phyloP scores from a whole-genome alignment of 2,113 vertebrate species.

The Plecturocebus donacophilus region DNA sequence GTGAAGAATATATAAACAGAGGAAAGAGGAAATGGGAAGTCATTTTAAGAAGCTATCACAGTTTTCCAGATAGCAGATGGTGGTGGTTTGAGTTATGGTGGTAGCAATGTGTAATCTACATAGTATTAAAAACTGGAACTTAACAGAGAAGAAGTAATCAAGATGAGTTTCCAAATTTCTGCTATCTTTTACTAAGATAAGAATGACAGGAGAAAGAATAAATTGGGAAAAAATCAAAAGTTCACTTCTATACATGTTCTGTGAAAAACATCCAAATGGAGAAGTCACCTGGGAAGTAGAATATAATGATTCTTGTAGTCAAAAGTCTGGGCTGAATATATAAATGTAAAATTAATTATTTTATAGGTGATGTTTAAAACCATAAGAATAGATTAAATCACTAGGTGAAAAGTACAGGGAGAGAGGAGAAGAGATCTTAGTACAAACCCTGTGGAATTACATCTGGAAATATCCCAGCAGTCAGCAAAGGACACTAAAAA shows the following conservation, averaged over 20 bases:
- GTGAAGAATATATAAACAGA: not conserved
- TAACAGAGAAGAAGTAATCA: not conserved
- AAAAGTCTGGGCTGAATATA: not conserved
- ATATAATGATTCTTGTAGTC: not conserved
- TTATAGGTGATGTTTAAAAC: not conserved
- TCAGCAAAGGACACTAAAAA: not conserved
- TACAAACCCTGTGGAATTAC: not conserved
- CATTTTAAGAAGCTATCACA: not conserved
- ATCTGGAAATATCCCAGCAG: not conserved
- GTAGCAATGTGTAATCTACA: not conserved
- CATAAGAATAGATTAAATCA: not conserved
- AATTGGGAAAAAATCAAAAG: not conserved
- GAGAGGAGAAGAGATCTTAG: not conserved
- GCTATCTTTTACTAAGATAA: not conserved
- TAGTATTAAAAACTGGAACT: not conserved
- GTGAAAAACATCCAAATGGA: not conserved
- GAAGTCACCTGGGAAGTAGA: not conserved
- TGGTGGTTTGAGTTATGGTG: not conserved
- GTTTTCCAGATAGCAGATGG: not conserved
- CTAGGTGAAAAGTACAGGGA: not conserved
- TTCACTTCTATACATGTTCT: not conserved
- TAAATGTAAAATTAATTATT: not conserved
- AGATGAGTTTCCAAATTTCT: not conserved
- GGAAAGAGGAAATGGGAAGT: not conserved
- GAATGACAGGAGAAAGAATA: not conserved